A percentile compares a stretch with the other conserved stretches of the same genome.
Conservation (phyloP, 2,888 invertebrate genomes). For the Erannis defoliaria region DNA sequence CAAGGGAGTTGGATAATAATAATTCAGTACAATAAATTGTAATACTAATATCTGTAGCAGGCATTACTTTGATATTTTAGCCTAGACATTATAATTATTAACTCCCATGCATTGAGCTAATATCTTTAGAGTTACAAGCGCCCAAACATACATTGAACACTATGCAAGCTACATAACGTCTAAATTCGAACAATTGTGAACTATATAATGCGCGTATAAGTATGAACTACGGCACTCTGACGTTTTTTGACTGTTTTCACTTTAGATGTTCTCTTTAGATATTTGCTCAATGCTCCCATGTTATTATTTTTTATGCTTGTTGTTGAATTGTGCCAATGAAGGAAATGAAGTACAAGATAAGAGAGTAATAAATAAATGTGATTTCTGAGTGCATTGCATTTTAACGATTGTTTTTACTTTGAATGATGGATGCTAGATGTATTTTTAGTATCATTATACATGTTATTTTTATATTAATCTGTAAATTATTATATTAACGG, state of each 20-base stretch:
- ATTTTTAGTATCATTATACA: conserved; percentile 20
- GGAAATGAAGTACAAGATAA: conserved; percentile 24
- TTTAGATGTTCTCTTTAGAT: too few relatives aligned
- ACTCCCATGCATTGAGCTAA: too few relatives aligned
- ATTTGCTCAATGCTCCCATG: too few relatives aligned
- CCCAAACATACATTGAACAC: too few relatives aligned
- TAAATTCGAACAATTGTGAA: too few relatives aligned
- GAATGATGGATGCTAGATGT: conserved; percentile 11
- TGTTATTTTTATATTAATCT: conserved; percentile 24
- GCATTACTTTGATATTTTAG: neutral
- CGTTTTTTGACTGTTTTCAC: too few relatives aligned
- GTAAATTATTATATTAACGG: conserved; percentile 22
- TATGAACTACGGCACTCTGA: too few relatives aligned
- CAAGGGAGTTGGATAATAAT: neutral
- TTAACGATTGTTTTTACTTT: conserved; percentile 16
- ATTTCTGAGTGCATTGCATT: conserved; percentile 14
- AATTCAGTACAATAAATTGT: conserved; percentile 2
- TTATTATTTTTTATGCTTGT: conserved; percentile 18
- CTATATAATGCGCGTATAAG: too few relatives aligned
- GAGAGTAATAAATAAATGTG: conserved; percentile 17
- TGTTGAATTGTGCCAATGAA: conserved; percentile 38
- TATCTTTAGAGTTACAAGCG: too few relatives aligned
- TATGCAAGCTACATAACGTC: too few relatives aligned
- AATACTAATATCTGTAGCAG: neutral
- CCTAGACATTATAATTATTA: neutral